Base-by-base conservation (phyloP, 2,888 invertebrate species). In the Brachyptera putata region DNA sequence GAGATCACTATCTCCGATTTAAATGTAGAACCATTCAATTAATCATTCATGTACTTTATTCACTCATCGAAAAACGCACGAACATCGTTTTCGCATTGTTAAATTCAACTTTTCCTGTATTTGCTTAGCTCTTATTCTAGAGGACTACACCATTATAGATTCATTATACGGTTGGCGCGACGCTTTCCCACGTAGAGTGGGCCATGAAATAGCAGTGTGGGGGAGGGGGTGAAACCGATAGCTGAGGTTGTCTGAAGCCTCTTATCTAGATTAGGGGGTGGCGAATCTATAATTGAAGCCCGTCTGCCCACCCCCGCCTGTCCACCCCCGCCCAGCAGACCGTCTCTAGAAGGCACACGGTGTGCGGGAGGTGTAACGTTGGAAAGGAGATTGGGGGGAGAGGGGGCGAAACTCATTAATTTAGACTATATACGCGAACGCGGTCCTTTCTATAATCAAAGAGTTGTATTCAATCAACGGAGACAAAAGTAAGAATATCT, bases 191-290 rank as follows among this genome's bases (percentile, higher is more conserved):
- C 41, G 48, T 48, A 41, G 21, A 57, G 25, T 41, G 43, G 41
- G 41, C 57, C 39, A 22, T 30, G 30, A 30, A 43, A 57, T 18
- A 26, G 26, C 13, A 26, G 46, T 21, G 57, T 46, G 11, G 43
- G 14, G 36, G 55, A 18, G 9, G 24, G 18, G 39, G 60, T 22
- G 26, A 55, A 55, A 37, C 50, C 39, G 41, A 49, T 53, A 55
- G 49, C 50, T 50, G 41, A 49, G 34, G 58, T 21, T 30, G 55
- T 56, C 43, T 26, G 36, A 49, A 57, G 53, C 53, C 62, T 59
- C 59, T 62, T 62, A 62, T 59, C 62, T 60, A 59, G 62, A 62
- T 62, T 62, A 58, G 58, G 53, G 58, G 58, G 48, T 16, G 57
- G 50, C 22, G 50, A 43, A 58, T 61, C 59, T 62, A 53, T 53